These are phyloP conservation scores for Caenorhabditis sp. DNA, from an alignment of 2,888 invertebrate species.

Conservation along the genomic window DNA sequence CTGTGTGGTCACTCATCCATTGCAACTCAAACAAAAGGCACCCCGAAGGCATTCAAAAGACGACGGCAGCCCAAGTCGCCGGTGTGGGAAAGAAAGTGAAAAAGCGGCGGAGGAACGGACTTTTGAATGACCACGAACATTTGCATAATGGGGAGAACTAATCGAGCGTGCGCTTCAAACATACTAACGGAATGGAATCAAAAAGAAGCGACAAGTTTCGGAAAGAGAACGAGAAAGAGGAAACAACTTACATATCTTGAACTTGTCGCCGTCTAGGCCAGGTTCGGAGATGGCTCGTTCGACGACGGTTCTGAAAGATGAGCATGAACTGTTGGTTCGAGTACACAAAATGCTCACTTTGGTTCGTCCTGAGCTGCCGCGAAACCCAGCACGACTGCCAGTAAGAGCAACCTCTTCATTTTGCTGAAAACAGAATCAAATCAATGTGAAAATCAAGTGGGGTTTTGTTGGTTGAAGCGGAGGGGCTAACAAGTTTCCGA, in stretches of 20 bases:
- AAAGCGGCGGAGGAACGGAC: slow-evolving; percentile 5
- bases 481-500: background rate
- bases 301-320: slow-evolving; percentile 31
- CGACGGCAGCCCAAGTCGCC: too few relatives aligned
- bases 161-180: slow-evolving; percentile 27
- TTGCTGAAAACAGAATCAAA: slow-evolving; percentile 24
- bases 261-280: slow-evolving; percentile 52
- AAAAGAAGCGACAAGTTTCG: too few relatives aligned
- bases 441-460: background rate
- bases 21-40: slow-evolving; percentile 25
- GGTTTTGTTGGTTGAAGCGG: background rate
- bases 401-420: slow-evolving; percentile 47
- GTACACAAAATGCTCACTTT: slow-evolving; percentile 18
- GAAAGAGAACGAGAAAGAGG: too few relatives aligned
- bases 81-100: slow-evolving; percentile 10
- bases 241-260: slow-evolving; percentile 62
- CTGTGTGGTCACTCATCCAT: slow-evolving; percentile 16
- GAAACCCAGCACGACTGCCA: slow-evolving; percentile 29
- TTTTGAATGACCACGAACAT: slow-evolving; percentile 11
- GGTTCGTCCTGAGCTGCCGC: slow-evolving; percentile 31
- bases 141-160: slow-evolving; percentile 16
- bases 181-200: background rate
- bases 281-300: slow-evolving; percentile 48
- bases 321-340: background rate
- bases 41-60: slow-evolving; percentile 2